Base-by-base conservation (phyloP, 2,797 vertebrate species). In the Etheostoma nigrum region DNA sequence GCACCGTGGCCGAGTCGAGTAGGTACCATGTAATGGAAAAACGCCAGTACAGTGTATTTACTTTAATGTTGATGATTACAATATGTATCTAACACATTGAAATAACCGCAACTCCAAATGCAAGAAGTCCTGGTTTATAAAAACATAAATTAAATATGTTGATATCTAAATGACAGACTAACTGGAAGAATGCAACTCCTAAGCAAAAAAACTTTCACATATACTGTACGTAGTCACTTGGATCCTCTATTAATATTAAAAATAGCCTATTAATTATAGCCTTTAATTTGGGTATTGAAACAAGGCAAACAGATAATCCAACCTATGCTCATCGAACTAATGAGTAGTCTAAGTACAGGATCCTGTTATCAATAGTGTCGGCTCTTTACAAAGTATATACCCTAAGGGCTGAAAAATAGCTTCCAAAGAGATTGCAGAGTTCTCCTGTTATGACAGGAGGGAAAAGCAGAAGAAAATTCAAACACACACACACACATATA, bases 391-490 rank as follows among this genome's bases (percentile, higher is more conserved):
- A 78, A 72, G 72, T 71, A 45, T 75, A 16, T 64, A 70, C 86
- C 79, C 52, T 60, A 36, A 73, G 80, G 79, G 79, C 47, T 82
- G 67, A 67, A 76, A 84, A 86, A 74, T 23, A 74, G 63, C 66
- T 74, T 79, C 76, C 23, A 33, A 67, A 76, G 71, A 86, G 81
- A 86, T 75, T 54, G 45, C 52, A 65, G 45, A 75, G 61, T 25
- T 84, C 65, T 86, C 58, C 64, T 90, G 79, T 89, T 93, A 68
- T 91, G 91, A 90, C 88, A 88, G 86, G 42, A 85, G 66, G 74
- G 58, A 59, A 76, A 84, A 74, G 59, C 51, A 82, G 64, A 72
- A 7, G 7, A 68, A 68, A 69, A 45, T 59, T 67, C 64, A 67
- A 15, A 74, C 5, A 51, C 63, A 55, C 63, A 65, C 52, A 51